Percentiles rank a stretch among this genome's conserved stretches.
These are phyloP conservation scores for Tachypleus tridentatus DNA, from an alignment of 1,140 invertebrate species.

Conservation along the genomic window DNA sequence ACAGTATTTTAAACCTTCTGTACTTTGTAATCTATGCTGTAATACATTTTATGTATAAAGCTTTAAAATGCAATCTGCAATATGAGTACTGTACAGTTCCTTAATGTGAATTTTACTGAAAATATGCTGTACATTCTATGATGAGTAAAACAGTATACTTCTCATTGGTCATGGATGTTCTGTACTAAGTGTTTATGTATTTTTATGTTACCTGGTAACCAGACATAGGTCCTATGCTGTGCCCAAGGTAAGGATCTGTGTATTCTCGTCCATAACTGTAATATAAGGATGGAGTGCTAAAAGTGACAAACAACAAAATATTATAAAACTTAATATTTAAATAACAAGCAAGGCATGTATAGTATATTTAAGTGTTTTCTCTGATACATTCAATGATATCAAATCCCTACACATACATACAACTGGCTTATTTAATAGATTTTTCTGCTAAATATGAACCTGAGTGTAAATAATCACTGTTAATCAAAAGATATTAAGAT, in stretches of 20 bases:
- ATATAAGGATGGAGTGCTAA: constrained; percentile 23
- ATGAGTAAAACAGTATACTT: background rate
- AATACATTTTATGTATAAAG: background rate
- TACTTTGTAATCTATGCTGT: background rate
- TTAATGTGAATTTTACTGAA: background rate
- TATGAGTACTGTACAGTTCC: background rate
- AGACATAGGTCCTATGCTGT: constrained; percentile 88
- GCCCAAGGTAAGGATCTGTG: constrained; percentile 85
- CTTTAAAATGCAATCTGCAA: background rate
- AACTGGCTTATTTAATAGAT: no score
- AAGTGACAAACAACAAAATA: constrained; percentile 20
- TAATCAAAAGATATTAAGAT: no score
- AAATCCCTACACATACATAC: no score
- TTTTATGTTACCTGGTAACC: constrained; percentile 72
- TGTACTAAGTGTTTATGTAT: constrained; percentile 29
- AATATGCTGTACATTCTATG: background rate
- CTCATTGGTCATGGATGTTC: background rate
- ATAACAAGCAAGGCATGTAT: no score
- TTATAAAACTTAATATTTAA: no score
- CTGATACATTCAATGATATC: no score
- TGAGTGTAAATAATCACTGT: no score
- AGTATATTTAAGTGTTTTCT: no score
- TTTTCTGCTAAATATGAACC: no score
- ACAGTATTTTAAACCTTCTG: background rate
- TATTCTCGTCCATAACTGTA: constrained; percentile 78